phyloP scores from a whole-genome alignment of 2,113 vertebrate species.

The Cyanistes caeruleus region DNA sequence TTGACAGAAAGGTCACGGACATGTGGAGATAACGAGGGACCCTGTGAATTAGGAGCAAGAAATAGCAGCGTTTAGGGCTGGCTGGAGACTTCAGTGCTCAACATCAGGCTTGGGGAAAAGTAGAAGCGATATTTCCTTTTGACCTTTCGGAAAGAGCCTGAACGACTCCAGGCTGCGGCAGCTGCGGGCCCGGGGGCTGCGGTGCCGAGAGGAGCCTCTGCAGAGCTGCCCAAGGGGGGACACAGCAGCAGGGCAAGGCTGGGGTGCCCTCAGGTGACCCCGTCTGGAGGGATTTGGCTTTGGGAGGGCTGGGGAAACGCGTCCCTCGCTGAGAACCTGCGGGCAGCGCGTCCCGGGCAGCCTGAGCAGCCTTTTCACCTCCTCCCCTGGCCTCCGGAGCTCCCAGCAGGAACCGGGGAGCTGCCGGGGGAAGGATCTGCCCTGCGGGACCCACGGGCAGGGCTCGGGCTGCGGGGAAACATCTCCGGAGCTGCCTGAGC shows the following conservation, averaged over 20 bases:
- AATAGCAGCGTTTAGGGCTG: not conserved
- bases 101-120: not conserved
- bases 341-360: not conserved
- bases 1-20: conserved; percentile 20
- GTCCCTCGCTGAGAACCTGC: too few relatives aligned
- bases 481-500: rapidly evolving
- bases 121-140: conserved; percentile 28
- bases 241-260: not conserved
- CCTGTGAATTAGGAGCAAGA: not conserved
- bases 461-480: rapidly evolving
- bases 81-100: not conserved
- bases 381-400: not conserved
- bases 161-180: not conserved
- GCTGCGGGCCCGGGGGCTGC: not conserved
- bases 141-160: conserved; percentile 34
- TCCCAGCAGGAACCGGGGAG: not conserved
- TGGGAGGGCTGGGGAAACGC: not conserved
- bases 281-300: not conserved
- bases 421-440: rapidly evolving
- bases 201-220: not conserved
- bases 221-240: not conserved
- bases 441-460: not conserved
- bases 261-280: not conserved
- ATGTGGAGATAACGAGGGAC: not conserved
- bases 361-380: rapidly evolving